Evolutionary conservation across 2,888 invertebrate genomes (phyloP).

Genomic region (Lacanobia wlatinum): DNA sequence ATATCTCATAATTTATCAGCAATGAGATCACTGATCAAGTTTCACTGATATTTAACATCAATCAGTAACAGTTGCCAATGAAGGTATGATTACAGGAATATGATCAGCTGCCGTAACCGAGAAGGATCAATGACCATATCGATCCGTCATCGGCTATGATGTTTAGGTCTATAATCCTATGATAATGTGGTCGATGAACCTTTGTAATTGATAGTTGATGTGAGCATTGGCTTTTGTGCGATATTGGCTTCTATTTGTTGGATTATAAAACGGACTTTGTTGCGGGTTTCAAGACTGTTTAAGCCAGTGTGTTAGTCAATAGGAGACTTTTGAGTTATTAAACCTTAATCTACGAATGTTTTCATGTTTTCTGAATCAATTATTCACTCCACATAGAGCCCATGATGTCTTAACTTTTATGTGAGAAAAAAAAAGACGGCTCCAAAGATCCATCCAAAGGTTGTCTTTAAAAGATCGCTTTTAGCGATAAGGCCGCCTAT

Average conservation of each 20-base stretch:
- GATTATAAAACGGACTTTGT: too few relatives aligned
- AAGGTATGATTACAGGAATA: slow-evolving; percentile 52
- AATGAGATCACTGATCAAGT: slow-evolving; percentile 17
- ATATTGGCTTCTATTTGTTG: slow-evolving; percentile 4
- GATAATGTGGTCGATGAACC: slow-evolving; percentile 52
- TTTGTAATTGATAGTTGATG: slow-evolving; percentile 35
- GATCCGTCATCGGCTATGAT: slow-evolving; percentile 47
- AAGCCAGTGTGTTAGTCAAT: too few relatives aligned
- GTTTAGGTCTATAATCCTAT: slow-evolving; percentile 47
- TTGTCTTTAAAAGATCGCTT: too few relatives aligned
- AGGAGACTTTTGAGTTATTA: too few relatives aligned
- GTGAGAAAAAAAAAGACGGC: too few relatives aligned
- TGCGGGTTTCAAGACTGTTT: too few relatives aligned
- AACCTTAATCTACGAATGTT: background rate
- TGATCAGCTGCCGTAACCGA: slow-evolving; percentile 50
- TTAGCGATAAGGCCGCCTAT: too few relatives aligned
- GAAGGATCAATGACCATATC: slow-evolving; percentile 51
- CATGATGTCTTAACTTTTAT: too few relatives aligned
- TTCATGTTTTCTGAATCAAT: background rate
- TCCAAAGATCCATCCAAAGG: too few relatives aligned
- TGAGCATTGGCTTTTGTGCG: slow-evolving; percentile 29
- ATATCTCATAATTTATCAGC: slow-evolving; percentile 35
- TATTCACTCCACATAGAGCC: too few relatives aligned
- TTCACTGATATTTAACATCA: slow-evolving; percentile 39
- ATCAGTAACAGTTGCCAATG: slow-evolving; percentile 48